Percentiles rank a stretch among this genome's conserved stretches.
Conservation (phyloP, 2,888 invertebrate species). For the Bombylius major region DNA sequence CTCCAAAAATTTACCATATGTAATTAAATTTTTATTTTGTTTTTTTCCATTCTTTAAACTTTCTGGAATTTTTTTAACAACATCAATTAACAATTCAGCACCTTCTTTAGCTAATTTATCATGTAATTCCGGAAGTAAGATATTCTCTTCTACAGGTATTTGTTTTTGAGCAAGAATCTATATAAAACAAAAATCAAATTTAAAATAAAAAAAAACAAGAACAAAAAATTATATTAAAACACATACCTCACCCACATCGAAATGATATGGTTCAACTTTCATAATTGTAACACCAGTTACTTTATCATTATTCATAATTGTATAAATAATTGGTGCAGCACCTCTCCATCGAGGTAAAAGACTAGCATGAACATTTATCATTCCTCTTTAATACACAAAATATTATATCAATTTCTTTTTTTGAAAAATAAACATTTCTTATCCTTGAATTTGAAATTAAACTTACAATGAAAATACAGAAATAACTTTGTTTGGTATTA, state of each 20-base stretch:
- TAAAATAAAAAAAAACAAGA: neutral
- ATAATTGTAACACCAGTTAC: slow-evolving; percentile 78
- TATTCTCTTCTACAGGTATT: slow-evolving; percentile 43
- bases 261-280: slow-evolving; percentile 67
- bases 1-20: slow-evolving; percentile 72
- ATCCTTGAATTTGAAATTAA: neutral
- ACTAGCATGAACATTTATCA: slow-evolving; percentile 90
- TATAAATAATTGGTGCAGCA: slow-evolving; percentile 79
- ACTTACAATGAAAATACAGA: slow-evolving; percentile 70
- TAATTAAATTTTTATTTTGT: slow-evolving; percentile 49
- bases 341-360: slow-evolving; percentile 86
- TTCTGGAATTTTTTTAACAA: slow-evolving; percentile 45
- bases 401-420: no score
- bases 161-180: slow-evolving; percentile 41
- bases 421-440: no score
- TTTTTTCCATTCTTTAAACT: slow-evolving; percentile 44
- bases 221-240: neutral
- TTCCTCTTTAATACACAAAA: slow-evolving; percentile 47
- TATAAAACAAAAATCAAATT: slow-evolving; percentile 13
- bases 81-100: slow-evolving; percentile 50
- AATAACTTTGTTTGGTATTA: slow-evolving; percentile 68
- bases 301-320: slow-evolving; percentile 69
- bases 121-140: slow-evolving; percentile 53
- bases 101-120: slow-evolving; percentile 52
- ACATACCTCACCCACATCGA: slow-evolving; percentile 59